Conservation (phyloP, 2,797 vertebrate genomes). For the Hippopotamyrus pictus region DNA sequence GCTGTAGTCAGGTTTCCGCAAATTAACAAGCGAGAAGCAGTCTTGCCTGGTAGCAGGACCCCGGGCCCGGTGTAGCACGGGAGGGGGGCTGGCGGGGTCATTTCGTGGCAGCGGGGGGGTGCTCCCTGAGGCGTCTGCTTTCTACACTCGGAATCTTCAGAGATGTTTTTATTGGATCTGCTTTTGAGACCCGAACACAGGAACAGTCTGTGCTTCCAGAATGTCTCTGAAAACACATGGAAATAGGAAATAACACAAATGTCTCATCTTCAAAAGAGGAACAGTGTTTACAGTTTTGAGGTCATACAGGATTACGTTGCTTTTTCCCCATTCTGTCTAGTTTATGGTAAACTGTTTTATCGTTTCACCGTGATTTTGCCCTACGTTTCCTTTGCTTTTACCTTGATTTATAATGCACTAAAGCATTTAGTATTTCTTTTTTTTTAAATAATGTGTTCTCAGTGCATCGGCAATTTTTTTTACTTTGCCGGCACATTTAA, state of each 20-base stretch:
- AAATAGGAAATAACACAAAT: conserved; percentile 13
- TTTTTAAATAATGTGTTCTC: not conserved
- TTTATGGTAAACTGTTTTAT: not conserved
- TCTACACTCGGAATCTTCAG: not conserved
- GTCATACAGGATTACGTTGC: not conserved
- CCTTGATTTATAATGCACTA: not conserved
- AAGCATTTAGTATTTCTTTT: not conserved
- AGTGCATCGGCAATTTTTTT: not conserved
- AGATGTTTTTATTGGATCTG: conserved; percentile 5
- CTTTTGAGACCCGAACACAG: not conserved
- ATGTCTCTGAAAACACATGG: conserved; percentile 17
- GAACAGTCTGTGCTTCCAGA: conserved; percentile 34
- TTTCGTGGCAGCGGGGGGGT: not conserved
- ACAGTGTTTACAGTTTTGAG: conserved; percentile 14
- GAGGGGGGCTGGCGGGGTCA: not conserved
- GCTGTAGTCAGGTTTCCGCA: not conserved
- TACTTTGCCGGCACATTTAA: not conserved
- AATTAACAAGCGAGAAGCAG: not conserved
- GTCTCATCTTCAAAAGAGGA: not conserved
- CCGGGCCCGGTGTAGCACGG: not conserved
- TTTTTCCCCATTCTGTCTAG: not conserved
- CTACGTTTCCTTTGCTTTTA: not conserved
- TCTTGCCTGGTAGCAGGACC: not conserved
- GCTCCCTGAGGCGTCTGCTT: not conserved
- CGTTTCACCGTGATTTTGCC: not conserved